Base-by-base conservation (phyloP, 2,797 vertebrate species). In the Choloepus didactylus region DNA sequence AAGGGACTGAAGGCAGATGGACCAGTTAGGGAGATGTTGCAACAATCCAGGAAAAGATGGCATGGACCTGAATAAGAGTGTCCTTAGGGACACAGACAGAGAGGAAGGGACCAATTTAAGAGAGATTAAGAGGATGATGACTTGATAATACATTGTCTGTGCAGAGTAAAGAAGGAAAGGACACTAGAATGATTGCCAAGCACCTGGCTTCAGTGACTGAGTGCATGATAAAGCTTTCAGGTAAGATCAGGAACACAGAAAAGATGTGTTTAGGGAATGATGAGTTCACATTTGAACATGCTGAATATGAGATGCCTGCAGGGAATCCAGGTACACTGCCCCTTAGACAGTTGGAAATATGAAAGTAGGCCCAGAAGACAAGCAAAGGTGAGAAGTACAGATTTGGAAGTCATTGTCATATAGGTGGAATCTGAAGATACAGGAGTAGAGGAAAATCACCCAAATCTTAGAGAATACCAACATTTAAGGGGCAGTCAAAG, bases 141-240 rank as follows among this genome's bases (percentile, higher is more conserved):
- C 62, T 16, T 10, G 16, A 69, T 15, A 75, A 27, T 3, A 21
- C 44, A 15, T 11, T 21, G 38, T 25, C 31, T 29, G 54, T 16
- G 51, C 59, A 64, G 44, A 44, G 51, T n/a, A 9, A 12, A 44
- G 12, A 21, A 49, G 3, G 38, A 9, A 3, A 5, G 19, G 75
- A n/a, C n/a, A 8, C 66, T 0, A 6, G 35, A 59, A 16, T 12
- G 29, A 87, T 0, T 2, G 54, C 15, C 8, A 2, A 46, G 54
- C 15, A 15, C 0, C 12, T n/a, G 59, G 8, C 29, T 41, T 46
- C 27, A 6, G 38, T 11, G 82, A 31, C 66, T 27, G 2, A 38
- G 49, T 1, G 1, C 51, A 7, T 0, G 9, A 64, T 6, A 9
- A 51, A 72, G 67, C 27, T 23, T 79, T 46, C 16, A n/a, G 49